A percentile compares a stretch with the other conserved stretches of the same genome.
Conservation (phyloP, 2,797 vertebrate genomes). For the Acanthopagrus latus region DNA sequence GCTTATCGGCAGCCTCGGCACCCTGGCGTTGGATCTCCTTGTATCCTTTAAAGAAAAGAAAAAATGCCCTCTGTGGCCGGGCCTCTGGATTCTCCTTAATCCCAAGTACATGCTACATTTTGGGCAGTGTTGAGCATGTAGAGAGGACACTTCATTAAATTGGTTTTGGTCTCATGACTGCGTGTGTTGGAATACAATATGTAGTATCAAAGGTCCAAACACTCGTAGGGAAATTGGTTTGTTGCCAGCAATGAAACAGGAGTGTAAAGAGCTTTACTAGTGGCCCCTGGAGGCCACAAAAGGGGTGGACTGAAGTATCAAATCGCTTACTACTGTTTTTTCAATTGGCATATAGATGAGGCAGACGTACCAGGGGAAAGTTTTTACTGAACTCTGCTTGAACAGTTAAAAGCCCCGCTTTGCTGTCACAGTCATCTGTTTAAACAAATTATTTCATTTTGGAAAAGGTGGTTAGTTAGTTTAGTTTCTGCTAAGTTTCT, state of each 20-base stretch:
- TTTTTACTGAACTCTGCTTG: too few species aligned
- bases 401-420: too few species aligned
- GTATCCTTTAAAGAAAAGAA: conserved; percentile 89
- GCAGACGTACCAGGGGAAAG: background rate
- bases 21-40: conserved; percentile 89
- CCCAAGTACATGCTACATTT: conserved; percentile 54
- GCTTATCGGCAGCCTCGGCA: conserved; percentile 96
- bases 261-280: background rate
- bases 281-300: background rate
- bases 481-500: background rate
- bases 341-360: background rate
- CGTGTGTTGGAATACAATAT: conserved; percentile 10
- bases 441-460: too few species aligned
- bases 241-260: background rate
- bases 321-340: background rate
- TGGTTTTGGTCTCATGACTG: conserved; percentile 28
- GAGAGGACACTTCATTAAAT: background rate
- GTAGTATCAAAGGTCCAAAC: conserved; percentile 25
- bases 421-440: too few species aligned
- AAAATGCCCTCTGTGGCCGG: background rate
- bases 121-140: conserved; percentile 5
- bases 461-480: background rate
- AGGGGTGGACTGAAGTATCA: background rate
- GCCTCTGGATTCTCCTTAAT: conserved; percentile 30
- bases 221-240: background rate